Base-by-base conservation (phyloP, 2,888 invertebrate species). In the Diadegma fenestrale region DNA sequence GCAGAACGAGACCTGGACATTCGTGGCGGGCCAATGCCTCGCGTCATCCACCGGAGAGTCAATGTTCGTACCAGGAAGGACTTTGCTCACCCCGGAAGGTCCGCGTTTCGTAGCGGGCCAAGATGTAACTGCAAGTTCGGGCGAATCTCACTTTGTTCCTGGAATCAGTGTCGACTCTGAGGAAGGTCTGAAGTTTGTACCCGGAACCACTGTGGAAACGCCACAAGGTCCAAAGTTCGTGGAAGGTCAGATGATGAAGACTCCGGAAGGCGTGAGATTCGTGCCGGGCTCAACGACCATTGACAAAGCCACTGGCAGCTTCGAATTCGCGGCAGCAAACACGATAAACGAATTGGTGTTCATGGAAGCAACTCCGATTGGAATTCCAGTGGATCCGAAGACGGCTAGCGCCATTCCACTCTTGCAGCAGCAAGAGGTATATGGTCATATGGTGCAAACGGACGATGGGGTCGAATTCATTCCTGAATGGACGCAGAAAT, bases 371-470 rank as follows among this genome's bases (percentile, higher is more conserved):
- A 93, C 94, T 14, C 95, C 95, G 0, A 93, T 94, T 10, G 96
- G 96, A 12, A 93, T 96, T 61, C 95, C 96, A 0, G 95, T 96
- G 45, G 95, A 96, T 90, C 90, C 92, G 0, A 93, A 91, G 80
- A 95, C 95, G 2, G 95, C 94, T 78, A 95, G 95, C 19, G 94
- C 94, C 87, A 87, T 95, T 4, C 95, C 95, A 33, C 91, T 95
- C 8, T 68, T 80, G 7, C 88, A 91, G 17, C 91, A 92, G 41
- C 91, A 92, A 14, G 94, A 94, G 64, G 95, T 96, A 4, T 96
- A 96, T 88, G 96, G 96, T 1, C 95, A 96, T 88, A 96, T 96
- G 95, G 94, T 96, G 0, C 96, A 96, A 93, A 95, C 96, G 6
- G 93, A 94, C 14, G 95, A 95, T 80, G 96, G 96, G 0, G 95